Conservation (phyloP, 92 coral and sea anemone species). For the Pocillopora meandrina region DNA sequence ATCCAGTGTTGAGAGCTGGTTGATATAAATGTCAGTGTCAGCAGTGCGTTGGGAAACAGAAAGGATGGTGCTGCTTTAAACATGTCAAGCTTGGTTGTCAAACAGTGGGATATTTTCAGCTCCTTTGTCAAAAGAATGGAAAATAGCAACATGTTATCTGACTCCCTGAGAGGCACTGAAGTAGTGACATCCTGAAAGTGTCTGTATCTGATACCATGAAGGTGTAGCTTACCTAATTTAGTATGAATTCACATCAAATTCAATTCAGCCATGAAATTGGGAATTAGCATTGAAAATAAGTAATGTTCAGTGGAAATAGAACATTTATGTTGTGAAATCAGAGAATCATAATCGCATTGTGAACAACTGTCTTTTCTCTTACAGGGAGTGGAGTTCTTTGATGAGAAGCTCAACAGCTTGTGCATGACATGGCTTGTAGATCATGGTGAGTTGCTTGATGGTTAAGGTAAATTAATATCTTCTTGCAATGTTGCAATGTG, state of each 20-base stretch:
- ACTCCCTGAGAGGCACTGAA: too few relatives aligned
- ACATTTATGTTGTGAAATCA: too few relatives aligned
- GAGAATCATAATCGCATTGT: background rate
- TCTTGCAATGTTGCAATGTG: background rate
- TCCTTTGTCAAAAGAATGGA: too few relatives aligned
- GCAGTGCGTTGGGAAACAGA: too few relatives aligned
- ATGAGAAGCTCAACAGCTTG: conserved; percentile 93
- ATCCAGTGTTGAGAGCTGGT: too few relatives aligned
- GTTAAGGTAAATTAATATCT: background rate
- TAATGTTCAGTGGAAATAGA: too few relatives aligned
- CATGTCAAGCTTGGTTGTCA: too few relatives aligned
- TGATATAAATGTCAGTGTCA: too few relatives aligned
- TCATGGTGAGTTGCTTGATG: conserved; percentile 67
- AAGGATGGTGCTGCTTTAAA: too few relatives aligned
- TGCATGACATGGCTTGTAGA: conserved; percentile 99
- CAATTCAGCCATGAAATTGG: too few relatives aligned
- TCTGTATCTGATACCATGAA: background rate
- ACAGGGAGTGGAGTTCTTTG: conserved; percentile 99
- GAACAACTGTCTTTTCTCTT: background rate
- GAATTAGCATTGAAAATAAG: too few relatives aligned
- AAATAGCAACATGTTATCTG: background rate
- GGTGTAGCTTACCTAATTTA: background rate
- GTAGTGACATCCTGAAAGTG: background rate
- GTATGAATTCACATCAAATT: background rate
- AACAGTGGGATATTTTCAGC: too few relatives aligned